Conservation (phyloP, 2,113 vertebrate species). For the Calyptommatus sinebrachiatus region DNA sequence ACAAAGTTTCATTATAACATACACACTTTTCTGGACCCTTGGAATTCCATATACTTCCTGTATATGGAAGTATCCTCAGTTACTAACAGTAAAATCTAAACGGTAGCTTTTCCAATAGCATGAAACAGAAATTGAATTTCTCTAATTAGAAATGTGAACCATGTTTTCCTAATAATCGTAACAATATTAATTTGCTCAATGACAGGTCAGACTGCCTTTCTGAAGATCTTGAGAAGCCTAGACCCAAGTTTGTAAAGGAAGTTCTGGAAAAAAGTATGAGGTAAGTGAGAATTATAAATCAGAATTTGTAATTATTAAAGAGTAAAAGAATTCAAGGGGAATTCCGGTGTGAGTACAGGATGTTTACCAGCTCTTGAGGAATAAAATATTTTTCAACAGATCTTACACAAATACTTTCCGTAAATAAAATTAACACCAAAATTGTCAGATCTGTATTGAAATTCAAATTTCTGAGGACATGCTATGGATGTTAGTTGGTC, state of each 20-base stretch:
- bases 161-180: conserved; percentile 9
- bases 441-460: too few relatives aligned
- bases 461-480: too few relatives aligned
- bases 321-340: neutral
- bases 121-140: neutral
- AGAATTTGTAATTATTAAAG: neutral
- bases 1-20: too few relatives aligned
- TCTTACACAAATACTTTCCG: too few relatives aligned
- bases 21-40: too few relatives aligned
- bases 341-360: too few relatives aligned
- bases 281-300: conserved; percentile 65
- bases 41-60: neutral
- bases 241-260: conserved; percentile 96
- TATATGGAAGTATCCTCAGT: too few relatives aligned
- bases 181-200: conserved; percentile 9
- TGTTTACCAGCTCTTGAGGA: too few relatives aligned
- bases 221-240: conserved; percentile 88
- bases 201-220: conserved; percentile 92
- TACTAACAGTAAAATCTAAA: neutral
- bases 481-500: too few relatives aligned
- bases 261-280: conserved; percentile 96
- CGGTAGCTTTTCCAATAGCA: neutral
- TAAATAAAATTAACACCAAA: too few relatives aligned
- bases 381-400: too few relatives aligned
- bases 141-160: neutral